Percentiles rank a stretch among this genome's conserved stretches.
Evolutionary conservation across 2,888 invertebrate genomes (phyloP).

Genomic region (Plebejus melissa): DNA sequence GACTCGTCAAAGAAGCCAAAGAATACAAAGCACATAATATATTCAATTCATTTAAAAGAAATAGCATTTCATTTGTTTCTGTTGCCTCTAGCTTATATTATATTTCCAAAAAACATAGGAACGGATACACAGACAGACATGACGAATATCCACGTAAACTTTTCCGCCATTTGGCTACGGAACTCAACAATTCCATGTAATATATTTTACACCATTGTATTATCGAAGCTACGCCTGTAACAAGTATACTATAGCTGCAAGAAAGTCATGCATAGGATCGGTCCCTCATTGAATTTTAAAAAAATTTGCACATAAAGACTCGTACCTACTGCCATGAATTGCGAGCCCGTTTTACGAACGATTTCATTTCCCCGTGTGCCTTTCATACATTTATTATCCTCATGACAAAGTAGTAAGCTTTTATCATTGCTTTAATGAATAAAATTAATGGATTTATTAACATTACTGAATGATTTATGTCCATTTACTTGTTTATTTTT

Average conservation of each 20-base stretch:
- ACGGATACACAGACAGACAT: too few relatives aligned
- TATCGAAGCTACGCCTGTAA: not conserved
- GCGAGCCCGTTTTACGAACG: not conserved
- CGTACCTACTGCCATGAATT: not conserved
- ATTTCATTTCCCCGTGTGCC: not conserved
- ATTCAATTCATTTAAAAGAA: not conserved
- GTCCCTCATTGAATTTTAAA: constrained; percentile 4
- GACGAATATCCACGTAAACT: too few relatives aligned
- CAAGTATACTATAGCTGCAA: too few relatives aligned
- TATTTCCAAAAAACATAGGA: too few relatives aligned
- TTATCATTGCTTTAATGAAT: not conserved
- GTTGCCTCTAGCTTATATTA: not conserved
- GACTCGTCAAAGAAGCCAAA: not conserved
- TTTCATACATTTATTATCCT: not conserved
- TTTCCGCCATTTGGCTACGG: too few relatives aligned
- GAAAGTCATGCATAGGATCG: not conserved
- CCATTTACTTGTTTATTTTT: too few relatives aligned
- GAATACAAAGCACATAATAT: not conserved
- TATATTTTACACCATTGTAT: not conserved
- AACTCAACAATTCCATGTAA: too few relatives aligned
- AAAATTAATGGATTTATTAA: not conserved
- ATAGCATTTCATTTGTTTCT: not conserved
- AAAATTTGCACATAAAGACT: constrained; percentile 10
- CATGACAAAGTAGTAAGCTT: not conserved
- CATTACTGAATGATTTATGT: too few relatives aligned